Percentiles rank a stretch among this genome's conserved stretches.
Conservation (phyloP, 2,113 vertebrate species). For the Lycocorax pyrrhopterus region DNA sequence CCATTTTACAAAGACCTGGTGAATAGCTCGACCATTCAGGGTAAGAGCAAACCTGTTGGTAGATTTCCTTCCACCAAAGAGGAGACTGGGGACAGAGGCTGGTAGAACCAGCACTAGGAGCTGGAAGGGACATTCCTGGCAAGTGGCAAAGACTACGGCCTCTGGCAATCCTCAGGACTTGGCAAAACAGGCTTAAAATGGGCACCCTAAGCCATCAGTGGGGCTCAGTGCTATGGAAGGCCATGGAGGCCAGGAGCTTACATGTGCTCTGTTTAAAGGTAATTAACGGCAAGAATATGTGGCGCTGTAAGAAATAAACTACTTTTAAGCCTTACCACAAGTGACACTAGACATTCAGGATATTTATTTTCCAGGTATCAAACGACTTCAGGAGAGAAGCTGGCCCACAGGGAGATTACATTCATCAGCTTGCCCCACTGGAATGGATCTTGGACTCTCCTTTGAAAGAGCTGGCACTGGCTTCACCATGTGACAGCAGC, state of each 20-base stretch:
- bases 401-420: not conserved
- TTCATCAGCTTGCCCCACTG: not conserved
- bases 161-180: not conserved
- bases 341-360: not conserved
- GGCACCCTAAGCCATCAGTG: not conserved
- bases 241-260: not conserved
- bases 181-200: not conserved
- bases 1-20: not conserved
- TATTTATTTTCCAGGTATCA: not conserved
- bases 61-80: not conserved
- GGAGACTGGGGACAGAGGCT: not conserved
- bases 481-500: not conserved
- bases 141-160: not conserved
- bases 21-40: rapidly evolving
- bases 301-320: not conserved
- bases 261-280: not conserved
- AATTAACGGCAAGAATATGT: not conserved
- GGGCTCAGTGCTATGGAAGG: not conserved
- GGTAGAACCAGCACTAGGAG: not conserved
- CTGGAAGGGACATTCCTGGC: not conserved
- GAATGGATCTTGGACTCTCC: not conserved
- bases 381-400: not conserved
- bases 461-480: not conserved
- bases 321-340: not conserved
- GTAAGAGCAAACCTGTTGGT: not conserved